Percentiles rank a stretch among this genome's conserved stretches.
phyloP scores from a whole-genome alignment of 92 coral and sea anemone genomes.

The Siderastrea radians region DNA sequence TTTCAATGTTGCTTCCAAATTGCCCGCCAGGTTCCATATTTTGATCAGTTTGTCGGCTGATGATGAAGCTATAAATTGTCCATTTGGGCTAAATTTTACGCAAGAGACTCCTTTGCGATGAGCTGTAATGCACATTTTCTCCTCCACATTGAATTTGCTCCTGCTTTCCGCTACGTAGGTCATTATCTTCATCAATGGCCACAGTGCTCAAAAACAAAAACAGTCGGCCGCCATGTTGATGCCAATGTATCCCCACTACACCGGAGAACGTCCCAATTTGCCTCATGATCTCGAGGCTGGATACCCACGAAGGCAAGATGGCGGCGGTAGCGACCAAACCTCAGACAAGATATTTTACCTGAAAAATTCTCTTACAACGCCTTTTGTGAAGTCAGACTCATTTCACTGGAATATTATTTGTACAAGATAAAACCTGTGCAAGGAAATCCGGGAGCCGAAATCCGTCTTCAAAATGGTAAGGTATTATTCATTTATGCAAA shows the following conservation, averaged over 20 bases:
- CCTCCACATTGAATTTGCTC: not conserved
- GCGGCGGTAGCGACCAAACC: slow-evolving; percentile 87
- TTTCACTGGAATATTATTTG: not conserved
- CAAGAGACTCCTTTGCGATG: slow-evolving; percentile 76
- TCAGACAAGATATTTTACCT: slow-evolving; percentile 2
- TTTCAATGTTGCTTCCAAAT: slow-evolving; percentile 49
- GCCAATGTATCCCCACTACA: not conserved
- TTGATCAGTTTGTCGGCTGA: slow-evolving; percentile 79
- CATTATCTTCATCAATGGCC: not conserved
- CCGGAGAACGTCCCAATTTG: not conserved
- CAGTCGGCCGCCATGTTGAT: slow-evolving; percentile 21
- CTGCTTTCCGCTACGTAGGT: not conserved
- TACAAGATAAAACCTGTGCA: not conserved
- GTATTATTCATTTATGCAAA: not conserved
- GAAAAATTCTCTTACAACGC: not conserved
- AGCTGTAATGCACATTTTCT: slow-evolving; percentile 25
- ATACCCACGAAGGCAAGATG: slow-evolving; percentile 51
- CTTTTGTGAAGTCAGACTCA: not conserved
- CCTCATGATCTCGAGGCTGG: slow-evolving; percentile 60
- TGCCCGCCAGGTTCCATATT: slow-evolving; percentile 65
- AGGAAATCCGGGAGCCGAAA: slow-evolving; percentile 4
- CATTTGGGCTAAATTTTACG: slow-evolving; percentile 74
- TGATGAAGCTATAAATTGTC: slow-evolving; percentile 66
- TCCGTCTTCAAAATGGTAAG: slow-evolving; percentile 74
- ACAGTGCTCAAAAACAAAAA: not conserved